Conservation (phyloP, 2,888 invertebrate genomes). For the Sesamia inferens region DNA sequence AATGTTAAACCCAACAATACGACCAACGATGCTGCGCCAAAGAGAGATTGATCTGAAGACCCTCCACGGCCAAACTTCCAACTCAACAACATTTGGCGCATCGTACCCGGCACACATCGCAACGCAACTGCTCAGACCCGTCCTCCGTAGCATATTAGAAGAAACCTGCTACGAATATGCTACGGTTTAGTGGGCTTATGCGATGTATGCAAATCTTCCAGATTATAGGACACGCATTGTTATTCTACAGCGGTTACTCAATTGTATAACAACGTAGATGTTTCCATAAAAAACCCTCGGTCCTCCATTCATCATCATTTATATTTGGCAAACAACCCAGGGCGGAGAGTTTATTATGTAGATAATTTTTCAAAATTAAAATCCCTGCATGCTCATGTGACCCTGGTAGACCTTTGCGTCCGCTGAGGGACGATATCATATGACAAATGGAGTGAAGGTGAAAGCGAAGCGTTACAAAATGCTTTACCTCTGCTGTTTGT, state of each 20-base stretch:
- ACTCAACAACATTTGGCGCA: too few relatives aligned
- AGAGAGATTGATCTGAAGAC: too few relatives aligned
- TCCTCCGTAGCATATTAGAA: not conserved
- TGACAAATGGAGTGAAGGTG: slow-evolving; percentile 57
- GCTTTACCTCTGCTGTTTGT: slow-evolving; percentile 33
- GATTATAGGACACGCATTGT: slow-evolving; percentile 18
- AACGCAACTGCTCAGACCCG: too few relatives aligned
- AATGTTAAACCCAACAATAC: too few relatives aligned
- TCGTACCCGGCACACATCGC: too few relatives aligned
- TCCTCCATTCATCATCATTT: slow-evolving; percentile 52
- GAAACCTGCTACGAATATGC: not conserved
- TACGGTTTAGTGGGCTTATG: slow-evolving; percentile 24
- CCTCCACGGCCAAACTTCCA: too few relatives aligned
- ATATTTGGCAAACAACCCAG: slow-evolving; percentile 55
- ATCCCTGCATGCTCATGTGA: slow-evolving; percentile 40
- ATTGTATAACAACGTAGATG: slow-evolving; percentile 23
- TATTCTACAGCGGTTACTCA: slow-evolving; percentile 13
- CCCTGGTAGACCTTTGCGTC: slow-evolving; percentile 47
- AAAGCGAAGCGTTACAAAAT: slow-evolving; percentile 40
- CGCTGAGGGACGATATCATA: slow-evolving; percentile 46
- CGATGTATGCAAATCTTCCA: not conserved
- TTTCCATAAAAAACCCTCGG: slow-evolving; percentile 38
- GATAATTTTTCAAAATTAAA: slow-evolving; percentile 52
- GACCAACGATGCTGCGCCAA: too few relatives aligned
- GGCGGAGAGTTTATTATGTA: slow-evolving; percentile 44